A percentile compares a stretch with the other conserved stretches of the same genome.
phyloP scores from a whole-genome alignment of 2,888 invertebrate species.

The Cerastis rubricosa region DNA sequence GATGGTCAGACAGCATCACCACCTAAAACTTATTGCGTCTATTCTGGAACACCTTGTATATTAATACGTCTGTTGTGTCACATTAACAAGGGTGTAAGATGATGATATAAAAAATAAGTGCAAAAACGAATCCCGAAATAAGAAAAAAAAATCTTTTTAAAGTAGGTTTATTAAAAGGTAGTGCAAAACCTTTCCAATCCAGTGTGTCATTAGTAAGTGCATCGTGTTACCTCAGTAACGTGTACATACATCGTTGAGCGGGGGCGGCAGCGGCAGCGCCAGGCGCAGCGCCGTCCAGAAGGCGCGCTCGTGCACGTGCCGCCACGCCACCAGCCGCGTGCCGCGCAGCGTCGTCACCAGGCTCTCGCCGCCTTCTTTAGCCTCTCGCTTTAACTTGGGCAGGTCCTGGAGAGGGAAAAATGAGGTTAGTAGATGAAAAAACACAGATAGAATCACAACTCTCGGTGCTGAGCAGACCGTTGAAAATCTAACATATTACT shows the following conservation, averaged over 20 bases:
- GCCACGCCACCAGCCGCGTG: conserved; percentile 89
- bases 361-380: conserved; percentile 89
- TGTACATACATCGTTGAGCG: conserved; percentile 64
- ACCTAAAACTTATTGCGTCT: too few relatives aligned
- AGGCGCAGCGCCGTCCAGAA: conserved; percentile 93
- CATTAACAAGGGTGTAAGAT: too few relatives aligned
- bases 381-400: conserved; percentile 89
- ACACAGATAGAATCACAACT: neutral
- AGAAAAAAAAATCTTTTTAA: too few relatives aligned
- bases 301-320: conserved; percentile 88
- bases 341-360: conserved; percentile 85
- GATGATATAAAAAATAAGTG: neutral
- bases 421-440: too few relatives aligned
- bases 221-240: conserved; percentile 58
- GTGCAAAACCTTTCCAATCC: conserved; percentile 8
- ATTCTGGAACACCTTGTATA: too few relatives aligned
- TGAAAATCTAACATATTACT: neutral
- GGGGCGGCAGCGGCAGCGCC: conserved; percentile 91
- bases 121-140: neutral
- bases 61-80: too few relatives aligned
- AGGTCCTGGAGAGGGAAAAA: conserved; percentile 88
- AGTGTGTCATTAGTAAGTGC: conserved; percentile 23
- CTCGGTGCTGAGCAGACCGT: neutral
- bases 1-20: too few relatives aligned
- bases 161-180: too few relatives aligned